These are phyloP conservation scores for Heteropelma amictum DNA, from an alignment of 2,888 invertebrate genomes.

Conservation along the genomic window DNA sequence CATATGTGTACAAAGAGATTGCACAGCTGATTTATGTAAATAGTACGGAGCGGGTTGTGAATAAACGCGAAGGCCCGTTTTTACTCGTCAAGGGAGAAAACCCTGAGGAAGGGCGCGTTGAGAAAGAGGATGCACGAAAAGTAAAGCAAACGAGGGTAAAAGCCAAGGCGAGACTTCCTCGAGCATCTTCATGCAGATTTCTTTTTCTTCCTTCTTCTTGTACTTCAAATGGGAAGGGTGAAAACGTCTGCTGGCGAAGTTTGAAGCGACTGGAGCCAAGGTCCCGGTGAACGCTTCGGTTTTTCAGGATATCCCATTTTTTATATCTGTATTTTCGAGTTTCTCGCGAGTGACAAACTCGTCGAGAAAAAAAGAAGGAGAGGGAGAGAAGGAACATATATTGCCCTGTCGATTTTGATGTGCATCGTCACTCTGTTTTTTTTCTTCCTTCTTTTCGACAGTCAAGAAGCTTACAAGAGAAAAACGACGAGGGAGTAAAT, in stretches of 20 bases:
- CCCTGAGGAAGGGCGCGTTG: not conserved
- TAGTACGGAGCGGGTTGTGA: constrained; percentile 23
- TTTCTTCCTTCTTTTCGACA: not conserved
- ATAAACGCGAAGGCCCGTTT: constrained; percentile 28
- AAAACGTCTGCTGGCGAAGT: constrained; percentile 6
- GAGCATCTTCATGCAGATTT: constrained; percentile 4
- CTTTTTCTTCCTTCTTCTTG: not conserved
- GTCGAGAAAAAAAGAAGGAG: not conserved
- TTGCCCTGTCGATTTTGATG: not conserved
- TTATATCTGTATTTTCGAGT: not conserved
- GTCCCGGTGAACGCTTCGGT: constrained; percentile 1
- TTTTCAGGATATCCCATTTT: not conserved
- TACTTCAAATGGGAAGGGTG: not conserved
- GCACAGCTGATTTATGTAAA: constrained; percentile 50
- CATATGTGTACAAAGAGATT: constrained; percentile 13
- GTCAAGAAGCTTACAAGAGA: constrained; percentile 25
- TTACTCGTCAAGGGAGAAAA: not conserved
- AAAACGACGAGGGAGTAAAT: constrained; percentile 40
- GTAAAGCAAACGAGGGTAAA: not conserved
- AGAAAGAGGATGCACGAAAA: not conserved
- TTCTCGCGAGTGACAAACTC: constrained; percentile 16
- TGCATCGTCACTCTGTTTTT: not conserved
- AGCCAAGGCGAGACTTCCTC: not conserved
- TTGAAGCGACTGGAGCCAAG: not conserved
- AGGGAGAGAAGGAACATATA: not conserved